Evolutionary conservation across 2,113 vertebrate species (phyloP), one percentile per base, ranked within the genome.

Genomic region (Tychaedon coryphoeus): DNA sequence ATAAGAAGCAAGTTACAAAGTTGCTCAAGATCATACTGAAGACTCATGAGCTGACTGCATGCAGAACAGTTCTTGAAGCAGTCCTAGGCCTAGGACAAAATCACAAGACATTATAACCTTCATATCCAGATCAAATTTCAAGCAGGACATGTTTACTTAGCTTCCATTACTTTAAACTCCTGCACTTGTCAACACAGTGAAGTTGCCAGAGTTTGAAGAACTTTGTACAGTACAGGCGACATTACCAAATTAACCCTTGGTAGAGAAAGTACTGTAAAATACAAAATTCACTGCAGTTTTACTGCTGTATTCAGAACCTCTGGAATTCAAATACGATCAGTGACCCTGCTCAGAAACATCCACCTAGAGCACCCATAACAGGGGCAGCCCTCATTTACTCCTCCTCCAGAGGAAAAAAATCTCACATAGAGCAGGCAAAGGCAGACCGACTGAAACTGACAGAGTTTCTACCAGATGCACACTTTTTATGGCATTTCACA

Each of bases 311-410:
- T 34, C 40, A 38, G 65, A 69, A 48, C 24, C 17, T 26, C 75
- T 26, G n/a, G 57, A 56, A 78, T 12, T 67, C 26, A 75, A n/a
- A 22, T 28, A 43, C 1, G 3, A 56, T 3, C 34, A 19, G 12
- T 7, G 29, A 65, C 0, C 0, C 14, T 34, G 42, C 12, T 6
- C 12, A 47, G 12, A 47, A 80, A 67, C 36, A 77, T 20, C 15
- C 6, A 64, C 26, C 12, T 6, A 20, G 12, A 51, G 43, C 26
- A 75, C 5, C 14, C 31, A 34, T 8, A 25, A 24, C 17, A 67
- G 16, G 20, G n/a, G 42, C 26, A 47, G 34, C 20, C 18, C 48
- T 47, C 31, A 23, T 36, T 66, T 17, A 38, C 8, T 29, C 16
- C 31, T 67, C 28, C 14, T 54, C n/a, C 1, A 1, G 8, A 77